A percentile compares a stretch with the other conserved stretches of the same genome.
Conservation (phyloP, 1,140 invertebrate species). For the Halesus radiatus region DNA sequence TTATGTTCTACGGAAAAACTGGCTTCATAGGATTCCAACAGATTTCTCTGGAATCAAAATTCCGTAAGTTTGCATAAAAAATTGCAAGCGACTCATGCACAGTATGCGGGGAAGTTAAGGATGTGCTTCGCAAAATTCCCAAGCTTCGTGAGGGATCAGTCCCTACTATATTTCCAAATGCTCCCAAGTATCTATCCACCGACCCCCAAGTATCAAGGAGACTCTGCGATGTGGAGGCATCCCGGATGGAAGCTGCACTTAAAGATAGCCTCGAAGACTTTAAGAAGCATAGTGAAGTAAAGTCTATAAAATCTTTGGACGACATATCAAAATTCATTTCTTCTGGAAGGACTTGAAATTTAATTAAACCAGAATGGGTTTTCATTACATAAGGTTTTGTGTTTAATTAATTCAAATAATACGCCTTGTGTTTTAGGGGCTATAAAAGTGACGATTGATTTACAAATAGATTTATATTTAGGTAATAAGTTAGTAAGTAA, state of each 20-base stretch:
- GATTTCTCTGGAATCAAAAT: not conserved
- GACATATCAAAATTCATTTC: not conserved
- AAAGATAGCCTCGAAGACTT: not conserved
- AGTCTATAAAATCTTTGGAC: not conserved
- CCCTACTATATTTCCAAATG: not conserved
- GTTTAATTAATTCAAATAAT: not conserved
- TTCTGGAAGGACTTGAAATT: not conserved
- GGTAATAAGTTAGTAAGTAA: constrained; percentile 7
- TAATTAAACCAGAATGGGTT: not conserved
- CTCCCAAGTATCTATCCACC: not conserved
- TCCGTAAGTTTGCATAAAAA: not conserved
- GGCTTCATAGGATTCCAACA: not conserved
- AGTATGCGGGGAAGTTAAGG: not conserved
- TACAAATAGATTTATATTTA: constrained; percentile 9
- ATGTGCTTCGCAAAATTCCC: not conserved
- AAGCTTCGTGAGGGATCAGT: not conserved
- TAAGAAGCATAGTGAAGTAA: not conserved
- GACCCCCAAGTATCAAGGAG: not conserved
- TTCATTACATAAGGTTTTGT: not conserved
- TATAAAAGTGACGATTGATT: not conserved
- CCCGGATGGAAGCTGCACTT: not conserved
- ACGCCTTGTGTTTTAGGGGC: constrained; percentile 1
- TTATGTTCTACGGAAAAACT: not conserved
- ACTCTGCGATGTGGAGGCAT: not conserved
- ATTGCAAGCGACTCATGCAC: not conserved